phyloP scores from a whole-genome alignment of 2,888 invertebrate genomes.

The Callyntrura guangdongensis region DNA sequence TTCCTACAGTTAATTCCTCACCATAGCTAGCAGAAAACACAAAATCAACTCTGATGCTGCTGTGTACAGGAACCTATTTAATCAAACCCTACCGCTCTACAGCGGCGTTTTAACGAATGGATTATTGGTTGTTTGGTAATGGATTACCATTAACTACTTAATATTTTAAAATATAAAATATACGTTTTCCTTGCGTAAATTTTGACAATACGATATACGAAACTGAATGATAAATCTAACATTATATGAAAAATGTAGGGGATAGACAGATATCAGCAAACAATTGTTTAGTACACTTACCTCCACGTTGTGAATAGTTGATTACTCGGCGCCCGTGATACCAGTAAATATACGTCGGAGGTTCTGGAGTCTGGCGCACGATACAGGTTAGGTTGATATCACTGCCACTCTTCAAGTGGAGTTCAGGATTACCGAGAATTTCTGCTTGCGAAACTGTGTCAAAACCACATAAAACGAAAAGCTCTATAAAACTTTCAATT shows the following conservation, averaged over 20 bases:
- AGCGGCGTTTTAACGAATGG: too few relatives aligned
- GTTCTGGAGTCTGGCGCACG: constrained; percentile 93
- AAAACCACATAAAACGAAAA: constrained; percentile 52
- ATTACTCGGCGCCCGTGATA: constrained; percentile 88
- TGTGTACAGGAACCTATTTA: too few relatives aligned
- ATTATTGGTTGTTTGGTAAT: too few relatives aligned
- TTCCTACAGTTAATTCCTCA: too few relatives aligned
- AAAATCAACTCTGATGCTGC: too few relatives aligned
- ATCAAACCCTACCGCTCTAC: too few relatives aligned
- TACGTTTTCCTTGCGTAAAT: too few relatives aligned
- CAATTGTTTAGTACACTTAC: constrained; percentile 82
- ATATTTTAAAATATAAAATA: too few relatives aligned
- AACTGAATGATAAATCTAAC: background rate
- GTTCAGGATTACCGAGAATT: constrained; percentile 94
- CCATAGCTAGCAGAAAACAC: too few relatives aligned
- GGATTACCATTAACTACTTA: too few relatives aligned
- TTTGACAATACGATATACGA: background rate
- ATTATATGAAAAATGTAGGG: background rate
- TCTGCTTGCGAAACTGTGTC: constrained; percentile 94
- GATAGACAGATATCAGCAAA: too few relatives aligned
- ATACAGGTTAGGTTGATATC: constrained; percentile 94
- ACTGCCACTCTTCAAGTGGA: constrained; percentile 95
- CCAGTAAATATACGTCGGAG: constrained; percentile 91
- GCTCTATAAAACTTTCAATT: background rate
- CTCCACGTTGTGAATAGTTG: constrained; percentile 88